phyloP scores from a whole-genome alignment of 2,888 invertebrate genomes.

The Notodonta ziczac region DNA sequence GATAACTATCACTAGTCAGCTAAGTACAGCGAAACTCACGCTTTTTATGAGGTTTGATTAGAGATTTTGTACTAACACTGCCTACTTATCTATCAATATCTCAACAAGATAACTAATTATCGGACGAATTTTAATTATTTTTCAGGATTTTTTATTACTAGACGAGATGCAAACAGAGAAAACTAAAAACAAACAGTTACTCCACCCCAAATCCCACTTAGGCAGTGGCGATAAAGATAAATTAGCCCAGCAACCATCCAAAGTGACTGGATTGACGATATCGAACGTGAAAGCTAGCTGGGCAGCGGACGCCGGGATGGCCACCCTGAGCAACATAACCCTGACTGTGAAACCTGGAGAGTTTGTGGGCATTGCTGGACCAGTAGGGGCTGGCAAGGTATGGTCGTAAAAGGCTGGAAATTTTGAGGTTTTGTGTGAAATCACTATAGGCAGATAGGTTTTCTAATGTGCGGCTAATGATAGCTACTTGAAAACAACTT shows the following conservation, averaged over 20 bases:
- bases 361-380: conserved; percentile 88
- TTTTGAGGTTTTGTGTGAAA: no score
- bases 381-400: conserved; percentile 90
- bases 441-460: no score
- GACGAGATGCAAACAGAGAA: conserved; percentile 65
- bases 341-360: conserved; percentile 81
- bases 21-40: neutral
- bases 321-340: conserved; percentile 81
- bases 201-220: conserved; percentile 19
- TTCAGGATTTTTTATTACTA: conserved; percentile 71
- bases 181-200: conserved; percentile 17
- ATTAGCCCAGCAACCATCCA: conserved; percentile 13
- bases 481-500: no score
- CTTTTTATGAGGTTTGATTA: neutral
- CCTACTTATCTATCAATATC: neutral
- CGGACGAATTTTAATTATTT: conserved; percentile 10
- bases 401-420: conserved; percentile 6
- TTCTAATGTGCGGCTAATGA: no score
- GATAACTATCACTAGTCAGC: no score
- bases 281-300: conserved; percentile 73
- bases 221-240: conserved; percentile 16
- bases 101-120: conserved; percentile 3
- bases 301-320: conserved; percentile 68
- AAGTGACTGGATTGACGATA: conserved; percentile 58
- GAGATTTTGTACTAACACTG: neutral